Base-by-base conservation (phyloP, 2,113 vertebrate genomes). In the Cercopithecus mona region DNA sequence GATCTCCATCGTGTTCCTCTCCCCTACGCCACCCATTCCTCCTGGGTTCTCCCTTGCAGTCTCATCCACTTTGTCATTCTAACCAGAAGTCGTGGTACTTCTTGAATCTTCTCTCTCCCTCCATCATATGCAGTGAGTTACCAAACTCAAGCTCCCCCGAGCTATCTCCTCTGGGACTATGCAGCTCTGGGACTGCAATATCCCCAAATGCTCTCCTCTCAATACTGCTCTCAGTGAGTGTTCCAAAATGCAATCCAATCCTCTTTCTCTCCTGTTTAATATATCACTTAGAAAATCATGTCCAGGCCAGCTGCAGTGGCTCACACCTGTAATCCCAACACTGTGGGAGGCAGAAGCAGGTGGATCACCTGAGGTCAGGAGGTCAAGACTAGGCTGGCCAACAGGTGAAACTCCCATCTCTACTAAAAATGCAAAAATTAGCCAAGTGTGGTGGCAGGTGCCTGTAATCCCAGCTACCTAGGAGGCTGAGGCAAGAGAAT, bases 21-120 rank as follows among this genome's bases (percentile, higher is more conserved):
- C 25, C 16, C 30, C 40, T 75, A 66, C 9, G 45, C 23, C 10
- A 48, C 11, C 68, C 48, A 82, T 43, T 81, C 12, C 16, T 66
- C 73, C 66, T 57, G 8, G 50, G 40, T 79, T 76, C 40, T 76
- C 55, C 64, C 14, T 88, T 18, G 35, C 17, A 52, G 12, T 27
- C 95, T 55, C 35, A 90, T 52, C 45, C 2, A 90, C 2, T 27
- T 27, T 6, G 27, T 59, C 80, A 87, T 45, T 86, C 75, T 59
- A 79, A 48, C 22, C 80, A 96, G 40, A 94, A 83, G 90, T 80
- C 40, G 50, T 48, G 27, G n/a, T 64, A 25, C 64, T 88, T 96
- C 45, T n/a, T 68, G 8, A 79, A 38, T 45, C 92, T 87, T 90
- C 22, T 86, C 22, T 89, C n/a, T 61, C 55, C 16, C 43, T 68